phyloP scores from a whole-genome alignment of 2,797 vertebrate genomes.

The Acipenser ruthenus region DNA sequence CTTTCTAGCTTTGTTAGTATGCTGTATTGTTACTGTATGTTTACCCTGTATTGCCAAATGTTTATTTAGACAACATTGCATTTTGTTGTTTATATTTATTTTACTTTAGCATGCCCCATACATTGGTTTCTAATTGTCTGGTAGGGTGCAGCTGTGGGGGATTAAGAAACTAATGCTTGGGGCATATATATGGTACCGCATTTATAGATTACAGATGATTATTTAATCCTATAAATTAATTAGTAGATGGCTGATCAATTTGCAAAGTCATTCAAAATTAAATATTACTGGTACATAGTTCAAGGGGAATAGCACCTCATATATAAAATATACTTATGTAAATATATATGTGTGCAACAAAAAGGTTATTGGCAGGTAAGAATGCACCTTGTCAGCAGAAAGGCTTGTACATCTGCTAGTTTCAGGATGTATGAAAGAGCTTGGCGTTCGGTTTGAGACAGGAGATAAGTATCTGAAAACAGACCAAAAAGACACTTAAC shows the following conservation, averaged over 20 bases:
- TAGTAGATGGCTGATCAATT: not conserved
- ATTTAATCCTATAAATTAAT: too few relatives aligned
- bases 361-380: not conserved
- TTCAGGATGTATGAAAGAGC: conserved; percentile 13
- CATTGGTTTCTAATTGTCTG: too few relatives aligned
- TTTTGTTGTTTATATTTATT: not conserved
- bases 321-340: not conserved
- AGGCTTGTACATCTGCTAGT: conserved; percentile 26
- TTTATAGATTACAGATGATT: too few relatives aligned
- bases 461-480: conserved; percentile 50
- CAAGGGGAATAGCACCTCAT: not conserved
- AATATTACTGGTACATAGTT: not conserved
- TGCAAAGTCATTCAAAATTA: not conserved
- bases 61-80: not conserved
- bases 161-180: too few relatives aligned
- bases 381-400: conserved; percentile 42
- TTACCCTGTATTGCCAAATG: not conserved
- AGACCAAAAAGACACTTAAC: not conserved
- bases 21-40: too few relatives aligned
- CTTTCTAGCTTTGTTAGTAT: too few relatives aligned
- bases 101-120: too few relatives aligned
- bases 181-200: too few relatives aligned
- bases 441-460: conserved; percentile 17
- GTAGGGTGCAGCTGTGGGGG: too few relatives aligned
- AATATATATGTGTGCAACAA: not conserved